Evolutionary conservation across 1,140 invertebrate genomes (phyloP).

Genomic region (Hesperophylax magnus): DNA sequence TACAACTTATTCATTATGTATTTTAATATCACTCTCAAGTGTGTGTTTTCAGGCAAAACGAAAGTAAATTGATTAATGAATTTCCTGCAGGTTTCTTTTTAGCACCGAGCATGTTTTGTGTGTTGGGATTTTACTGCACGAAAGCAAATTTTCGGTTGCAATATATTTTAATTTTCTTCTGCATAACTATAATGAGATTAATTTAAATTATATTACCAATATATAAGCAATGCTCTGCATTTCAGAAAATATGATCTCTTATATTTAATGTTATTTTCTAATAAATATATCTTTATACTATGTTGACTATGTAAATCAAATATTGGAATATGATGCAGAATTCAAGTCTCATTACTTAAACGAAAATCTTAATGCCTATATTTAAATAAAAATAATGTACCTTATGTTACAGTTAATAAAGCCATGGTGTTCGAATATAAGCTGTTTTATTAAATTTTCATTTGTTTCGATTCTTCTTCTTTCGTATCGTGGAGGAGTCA

Average conservation of each 20-base stretch:
- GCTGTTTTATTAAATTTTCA: too few species aligned
- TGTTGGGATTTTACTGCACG: too few species aligned
- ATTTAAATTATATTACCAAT: conserved; percentile 30
- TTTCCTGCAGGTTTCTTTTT: too few species aligned
- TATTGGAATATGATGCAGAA: conserved; percentile 35
- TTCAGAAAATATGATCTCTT: conserved; percentile 57
- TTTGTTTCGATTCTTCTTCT: too few species aligned
- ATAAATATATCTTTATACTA: conserved; percentile 50
- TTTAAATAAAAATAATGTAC: conserved; percentile 39
- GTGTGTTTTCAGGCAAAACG: too few species aligned
- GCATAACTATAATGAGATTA: conserved; percentile 6
- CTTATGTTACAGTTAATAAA: conserved; percentile 42
- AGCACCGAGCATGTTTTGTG: too few species aligned
- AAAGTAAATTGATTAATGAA: too few species aligned
- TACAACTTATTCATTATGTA: too few species aligned
- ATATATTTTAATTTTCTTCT: neutral
- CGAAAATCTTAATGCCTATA: conserved; percentile 3
- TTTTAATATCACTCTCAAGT: too few species aligned
- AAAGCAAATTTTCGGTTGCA: too few species aligned
- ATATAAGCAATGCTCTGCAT: conserved; percentile 50
- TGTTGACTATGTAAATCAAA: conserved; percentile 37
- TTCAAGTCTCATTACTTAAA: conserved; percentile 24
- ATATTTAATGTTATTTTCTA: conserved; percentile 48
- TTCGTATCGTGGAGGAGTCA: too few species aligned
- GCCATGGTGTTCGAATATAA: conserved; percentile 30